A percentile compares a stretch with the other conserved stretches of the same genome.
phyloP scores from a whole-genome alignment of 2,113 vertebrate genomes.

The Periophthalmodon schlosseri region DNA sequence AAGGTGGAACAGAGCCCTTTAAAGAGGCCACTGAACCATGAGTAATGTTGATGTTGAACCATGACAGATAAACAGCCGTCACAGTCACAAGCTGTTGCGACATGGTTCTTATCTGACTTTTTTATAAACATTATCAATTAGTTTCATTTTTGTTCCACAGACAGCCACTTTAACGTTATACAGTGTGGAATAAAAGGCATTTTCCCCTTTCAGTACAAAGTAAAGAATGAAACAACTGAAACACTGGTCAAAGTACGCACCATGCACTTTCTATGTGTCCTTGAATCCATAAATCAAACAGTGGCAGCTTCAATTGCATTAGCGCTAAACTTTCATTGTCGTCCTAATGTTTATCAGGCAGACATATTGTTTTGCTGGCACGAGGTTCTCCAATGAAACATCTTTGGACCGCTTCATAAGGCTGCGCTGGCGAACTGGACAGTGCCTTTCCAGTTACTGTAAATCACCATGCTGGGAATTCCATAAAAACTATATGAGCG shows the following conservation, averaged over 20 bases:
- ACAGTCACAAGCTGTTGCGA: too few relatives aligned
- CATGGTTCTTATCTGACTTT: too few relatives aligned
- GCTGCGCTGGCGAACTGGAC: conserved; percentile 9
- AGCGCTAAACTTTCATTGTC: conserved; percentile 6
- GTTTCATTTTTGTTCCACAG: too few relatives aligned
- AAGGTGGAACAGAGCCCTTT: too few relatives aligned
- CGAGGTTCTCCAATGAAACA: conserved; percentile 28
- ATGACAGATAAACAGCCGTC: too few relatives aligned
- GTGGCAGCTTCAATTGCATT: conserved; percentile 1
- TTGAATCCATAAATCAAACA: neutral
- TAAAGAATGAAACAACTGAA: neutral
- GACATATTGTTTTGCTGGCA: conserved; percentile 13
- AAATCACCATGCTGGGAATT: conserved; percentile 49
- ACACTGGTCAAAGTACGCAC: neutral
- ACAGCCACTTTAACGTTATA: too few relatives aligned
- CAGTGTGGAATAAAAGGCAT: too few relatives aligned
- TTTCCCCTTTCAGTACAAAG: too few relatives aligned
- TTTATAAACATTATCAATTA: too few relatives aligned
- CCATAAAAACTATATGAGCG: conserved; percentile 53
- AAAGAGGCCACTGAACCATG: too few relatives aligned
- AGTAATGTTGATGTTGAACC: too few relatives aligned
- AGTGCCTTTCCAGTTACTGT: conserved; percentile 26
- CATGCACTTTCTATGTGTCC: neutral
- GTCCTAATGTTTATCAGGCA: conserved; percentile 1
- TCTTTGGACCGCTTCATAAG: neutral